Percentiles rank a stretch among this genome's conserved stretches.
These are phyloP conservation scores for Notothenia rossii DNA, from an alignment of 2,113 vertebrate genomes.

Conservation along the genomic window DNA sequence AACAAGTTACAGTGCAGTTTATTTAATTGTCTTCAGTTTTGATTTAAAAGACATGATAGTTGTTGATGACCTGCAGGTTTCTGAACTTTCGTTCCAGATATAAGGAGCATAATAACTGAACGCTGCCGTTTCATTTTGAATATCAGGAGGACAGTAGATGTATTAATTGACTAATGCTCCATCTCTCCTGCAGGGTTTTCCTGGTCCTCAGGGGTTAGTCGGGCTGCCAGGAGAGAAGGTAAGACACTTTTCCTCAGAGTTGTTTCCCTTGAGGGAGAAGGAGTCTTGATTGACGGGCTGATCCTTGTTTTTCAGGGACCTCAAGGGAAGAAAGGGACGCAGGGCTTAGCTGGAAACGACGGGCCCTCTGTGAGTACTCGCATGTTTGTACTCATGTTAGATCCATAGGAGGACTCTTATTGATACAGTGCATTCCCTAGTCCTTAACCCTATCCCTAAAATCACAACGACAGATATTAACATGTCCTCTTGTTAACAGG, in stretches of 20 bases:
- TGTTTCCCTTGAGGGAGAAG: background rate
- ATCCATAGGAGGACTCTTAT: background rate
- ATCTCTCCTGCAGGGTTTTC: constrained; percentile 87
- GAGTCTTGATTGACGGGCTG: background rate
- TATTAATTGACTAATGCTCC: background rate
- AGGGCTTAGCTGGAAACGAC: constrained; percentile 88
- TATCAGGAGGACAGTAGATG: too few species aligned
- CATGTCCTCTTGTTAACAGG: constrained; percentile 74
- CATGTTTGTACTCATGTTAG: background rate
- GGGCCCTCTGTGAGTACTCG: constrained; percentile 87
- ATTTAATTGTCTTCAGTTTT: too few species aligned
- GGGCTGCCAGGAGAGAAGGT: constrained; percentile 93
- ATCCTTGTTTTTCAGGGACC: constrained; percentile 84
- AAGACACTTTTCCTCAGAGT: constrained; percentile 38
- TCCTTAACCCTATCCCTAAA: background rate
- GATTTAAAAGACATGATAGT: too few species aligned
- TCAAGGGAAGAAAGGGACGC: constrained; percentile 89
- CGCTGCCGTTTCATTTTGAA: too few species aligned
- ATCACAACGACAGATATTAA: constrained; percentile 20
- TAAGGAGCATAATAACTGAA: too few species aligned
- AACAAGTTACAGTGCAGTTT: too few species aligned
- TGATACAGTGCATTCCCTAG: constrained; percentile 11
- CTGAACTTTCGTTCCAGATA: too few species aligned
- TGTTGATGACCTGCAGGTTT: too few species aligned
- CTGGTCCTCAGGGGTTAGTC: constrained; percentile 90